These are phyloP conservation scores for Pteria penguin DNA, from an alignment of 2,888 invertebrate species.

Conservation along the genomic window DNA sequence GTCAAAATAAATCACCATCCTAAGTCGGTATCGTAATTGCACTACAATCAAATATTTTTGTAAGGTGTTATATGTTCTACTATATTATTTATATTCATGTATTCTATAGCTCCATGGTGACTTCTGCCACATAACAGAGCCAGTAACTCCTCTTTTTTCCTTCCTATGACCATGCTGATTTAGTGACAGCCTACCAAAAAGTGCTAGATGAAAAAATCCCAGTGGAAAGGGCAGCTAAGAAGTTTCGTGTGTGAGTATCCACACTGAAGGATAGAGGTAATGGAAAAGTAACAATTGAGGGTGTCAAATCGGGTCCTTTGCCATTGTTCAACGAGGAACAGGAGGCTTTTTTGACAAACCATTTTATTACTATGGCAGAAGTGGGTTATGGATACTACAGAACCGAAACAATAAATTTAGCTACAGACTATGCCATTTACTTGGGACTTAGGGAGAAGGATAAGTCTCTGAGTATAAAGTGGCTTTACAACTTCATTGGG, in stretches of 20 bases:
- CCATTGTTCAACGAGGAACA: slow-evolving; percentile 18
- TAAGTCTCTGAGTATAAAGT: slow-evolving; percentile 30
- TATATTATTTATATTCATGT: too few relatives aligned
- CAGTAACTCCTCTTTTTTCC: too few relatives aligned
- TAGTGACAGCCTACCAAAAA: neutral
- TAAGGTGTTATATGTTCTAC: too few relatives aligned
- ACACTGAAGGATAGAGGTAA: neutral
- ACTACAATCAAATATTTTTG: too few relatives aligned
- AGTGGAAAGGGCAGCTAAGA: neutral
- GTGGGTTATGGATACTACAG: slow-evolving; percentile 35
- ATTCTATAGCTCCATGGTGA: too few relatives aligned
- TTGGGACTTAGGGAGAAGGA: slow-evolving; percentile 31
- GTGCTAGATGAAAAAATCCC: neutral
- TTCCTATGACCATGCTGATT: too few relatives aligned
- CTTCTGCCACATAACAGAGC: too few relatives aligned
- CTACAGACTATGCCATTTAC: slow-evolving; percentile 42
- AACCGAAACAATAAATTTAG: slow-evolving; percentile 42
- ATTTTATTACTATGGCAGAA: slow-evolving; percentile 20
- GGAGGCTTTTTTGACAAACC: slow-evolving; percentile 24
- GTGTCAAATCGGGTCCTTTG: slow-evolving; percentile 12
- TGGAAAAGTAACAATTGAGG: slow-evolving; percentile 8
- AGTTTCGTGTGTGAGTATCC: neutral
- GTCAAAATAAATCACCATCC: too few relatives aligned
- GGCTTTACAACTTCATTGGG: slow-evolving; percentile 38
- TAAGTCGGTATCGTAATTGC: too few relatives aligned